Evolutionary conservation across 2,888 invertebrate species (phyloP), one percentile per base, ranked within the genome.

Genomic region (Heliconius cydno): DNA sequence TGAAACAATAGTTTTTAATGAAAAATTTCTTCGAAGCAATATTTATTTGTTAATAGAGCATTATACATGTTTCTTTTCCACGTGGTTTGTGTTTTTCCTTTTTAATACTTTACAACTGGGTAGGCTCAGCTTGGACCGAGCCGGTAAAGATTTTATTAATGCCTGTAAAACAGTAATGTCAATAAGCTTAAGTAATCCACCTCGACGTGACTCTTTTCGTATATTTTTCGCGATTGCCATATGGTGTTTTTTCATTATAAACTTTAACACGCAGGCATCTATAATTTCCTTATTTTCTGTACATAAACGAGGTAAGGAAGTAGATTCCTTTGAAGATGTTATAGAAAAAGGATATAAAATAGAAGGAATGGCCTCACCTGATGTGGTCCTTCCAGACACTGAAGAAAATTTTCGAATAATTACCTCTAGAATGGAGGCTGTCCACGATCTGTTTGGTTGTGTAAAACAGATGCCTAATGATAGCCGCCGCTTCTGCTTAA

Each of bases 251-350:
- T 95, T 94, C 81, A 78, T 93, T 9, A 83, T 95, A 10, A 95
- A 92, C 83, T 95, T 94, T 84, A 87, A 88, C 6, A 90, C 88
- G 3, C 95, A 95, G 82, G 95, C 94, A 1, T 91, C 89, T 15
- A 93, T 95, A 25, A 90, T 91, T 82, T 95, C 95, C 1, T 90
- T 94, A 67, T 92, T 95, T 77, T 92, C 93, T 15, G 92, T 92
- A 3, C 88, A 87, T 22, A 94, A 92, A 82, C 90, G 92, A 81
- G 94, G 93, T 0, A 91, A 90, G 81, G 94, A 95, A 73, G 90
- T 95, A 0, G 90, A 95, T 41, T 93, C 94, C 0, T 94, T 92
- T 79, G 90, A 93, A 22, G 95, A 95, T 82, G 85, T 95, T 3
- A 88, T 93, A 66, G 89, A 91, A 80, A 94, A 90, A 77, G 94